These are phyloP conservation scores for Chaetodon trifascialis DNA, from an alignment of 2,113 vertebrate species.

Conservation along the genomic window DNA sequence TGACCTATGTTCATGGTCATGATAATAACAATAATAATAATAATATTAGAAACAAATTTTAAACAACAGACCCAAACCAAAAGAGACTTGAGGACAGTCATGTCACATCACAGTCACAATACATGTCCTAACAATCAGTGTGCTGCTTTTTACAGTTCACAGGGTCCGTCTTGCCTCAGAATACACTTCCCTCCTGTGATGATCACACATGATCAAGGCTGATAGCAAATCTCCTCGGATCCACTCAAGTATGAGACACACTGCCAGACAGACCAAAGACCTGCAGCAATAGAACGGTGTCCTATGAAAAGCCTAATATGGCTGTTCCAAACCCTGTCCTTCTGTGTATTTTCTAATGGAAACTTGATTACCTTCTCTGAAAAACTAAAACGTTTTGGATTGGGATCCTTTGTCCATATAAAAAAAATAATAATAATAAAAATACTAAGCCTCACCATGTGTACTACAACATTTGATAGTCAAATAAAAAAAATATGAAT, in stretches of 20 bases:
- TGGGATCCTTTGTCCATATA: neutral
- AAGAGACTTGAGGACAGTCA: too few species aligned
- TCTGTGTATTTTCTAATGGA: too few species aligned
- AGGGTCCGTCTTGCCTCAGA: neutral
- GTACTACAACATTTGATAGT: neutral
- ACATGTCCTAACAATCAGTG: neutral
- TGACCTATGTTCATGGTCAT: neutral
- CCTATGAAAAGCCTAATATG: neutral
- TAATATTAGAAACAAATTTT: too few species aligned
- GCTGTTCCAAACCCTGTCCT: neutral
- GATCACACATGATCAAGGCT: neutral
- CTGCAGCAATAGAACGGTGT: neutral
- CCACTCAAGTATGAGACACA: neutral
- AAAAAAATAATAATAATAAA: neutral
- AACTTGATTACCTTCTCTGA: neutral
- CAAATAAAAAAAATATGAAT: neutral
- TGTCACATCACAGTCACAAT: neutral
- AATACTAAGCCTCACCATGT: neutral
- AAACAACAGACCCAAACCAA: too few species aligned
- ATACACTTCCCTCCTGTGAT: slow-evolving; percentile 4
- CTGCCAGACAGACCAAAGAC: slow-evolving; percentile 10
- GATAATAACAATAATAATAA: too few species aligned
- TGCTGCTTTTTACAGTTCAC: neutral
- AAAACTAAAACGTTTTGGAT: neutral
- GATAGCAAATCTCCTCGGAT: slow-evolving; percentile 14